A percentile compares a stretch with the other conserved stretches of the same genome.
Evolutionary conservation across 2,888 invertebrate genomes (phyloP).

Genomic region (Junonia oenone): DNA sequence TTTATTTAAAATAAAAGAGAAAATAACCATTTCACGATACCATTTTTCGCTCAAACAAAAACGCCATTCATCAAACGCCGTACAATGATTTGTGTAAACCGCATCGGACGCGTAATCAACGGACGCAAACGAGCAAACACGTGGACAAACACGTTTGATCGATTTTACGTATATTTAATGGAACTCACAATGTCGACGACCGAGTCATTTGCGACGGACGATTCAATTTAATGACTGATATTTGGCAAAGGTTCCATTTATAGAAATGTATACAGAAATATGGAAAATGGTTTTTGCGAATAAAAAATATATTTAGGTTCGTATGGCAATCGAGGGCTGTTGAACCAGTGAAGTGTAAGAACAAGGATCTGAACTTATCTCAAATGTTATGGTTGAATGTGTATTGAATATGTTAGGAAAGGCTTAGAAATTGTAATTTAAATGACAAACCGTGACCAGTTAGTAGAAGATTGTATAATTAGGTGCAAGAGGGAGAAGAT

Average conservation of each 20-base stretch:
- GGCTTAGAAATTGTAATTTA: too few species aligned
- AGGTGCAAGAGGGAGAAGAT: too few species aligned
- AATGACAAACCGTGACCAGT: too few species aligned
- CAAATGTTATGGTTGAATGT: too few species aligned
- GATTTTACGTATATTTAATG: conserved; percentile 54
- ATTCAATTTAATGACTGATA: conserved; percentile 23
- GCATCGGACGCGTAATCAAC: conserved; percentile 75
- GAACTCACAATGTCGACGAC: conserved; percentile 39
- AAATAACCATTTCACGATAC: too few species aligned
- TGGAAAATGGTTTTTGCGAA: not conserved
- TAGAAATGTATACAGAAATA: not conserved
- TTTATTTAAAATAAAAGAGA: too few species aligned
- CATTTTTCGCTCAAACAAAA: too few species aligned
- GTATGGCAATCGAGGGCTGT: not conserved
- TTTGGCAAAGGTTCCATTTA: conserved; percentile 12
- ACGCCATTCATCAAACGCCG: conserved; percentile 5
- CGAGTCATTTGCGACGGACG: conserved; percentile 18
- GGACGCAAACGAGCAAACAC: conserved; percentile 71
- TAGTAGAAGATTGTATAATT: not conserved
- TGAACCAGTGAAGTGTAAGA: not conserved
- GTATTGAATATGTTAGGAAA: too few species aligned
- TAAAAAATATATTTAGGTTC: not conserved
- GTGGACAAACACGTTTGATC: conserved; percentile 68
- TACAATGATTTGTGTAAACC: conserved; percentile 68
- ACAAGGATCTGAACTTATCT: not conserved